Conservation (phyloP, 2,797 vertebrate species). For the Clarias platycephalus region DNA sequence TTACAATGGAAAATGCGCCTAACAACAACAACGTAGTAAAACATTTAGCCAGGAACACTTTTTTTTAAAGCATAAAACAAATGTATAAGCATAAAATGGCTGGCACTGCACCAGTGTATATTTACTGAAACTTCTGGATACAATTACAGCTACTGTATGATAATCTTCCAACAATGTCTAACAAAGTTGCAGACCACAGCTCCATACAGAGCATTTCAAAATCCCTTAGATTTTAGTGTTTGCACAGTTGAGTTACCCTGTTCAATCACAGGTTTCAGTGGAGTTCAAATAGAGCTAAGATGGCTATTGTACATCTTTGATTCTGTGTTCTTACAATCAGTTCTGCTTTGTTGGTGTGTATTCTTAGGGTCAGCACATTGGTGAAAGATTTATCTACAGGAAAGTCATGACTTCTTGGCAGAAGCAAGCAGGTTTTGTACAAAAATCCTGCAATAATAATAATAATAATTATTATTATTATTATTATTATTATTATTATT, state of each 20-base stretch:
- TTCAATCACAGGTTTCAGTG: not conserved
- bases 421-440: not conserved
- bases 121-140: not conserved
- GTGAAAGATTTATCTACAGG: not conserved
- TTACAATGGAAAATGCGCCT: not conserved
- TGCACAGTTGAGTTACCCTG: not conserved
- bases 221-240: not conserved
- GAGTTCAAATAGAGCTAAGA: not conserved
- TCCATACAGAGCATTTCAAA: not conserved
- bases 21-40: not conserved
- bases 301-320: not conserved
- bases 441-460: not conserved
- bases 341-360: not conserved
- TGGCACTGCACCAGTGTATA: not conserved
- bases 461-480: too few relatives aligned
- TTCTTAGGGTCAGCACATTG: not conserved
- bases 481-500: not conserved
- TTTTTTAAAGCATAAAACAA: not conserved
- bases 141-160: not conserved
- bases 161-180: not conserved
- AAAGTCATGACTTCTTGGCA: not conserved
- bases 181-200: not conserved
- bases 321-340: not conserved
- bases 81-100: not conserved
- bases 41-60: not conserved